Conservation (phyloP, 2,888 invertebrate species). For the Augochlorella aurata region DNA sequence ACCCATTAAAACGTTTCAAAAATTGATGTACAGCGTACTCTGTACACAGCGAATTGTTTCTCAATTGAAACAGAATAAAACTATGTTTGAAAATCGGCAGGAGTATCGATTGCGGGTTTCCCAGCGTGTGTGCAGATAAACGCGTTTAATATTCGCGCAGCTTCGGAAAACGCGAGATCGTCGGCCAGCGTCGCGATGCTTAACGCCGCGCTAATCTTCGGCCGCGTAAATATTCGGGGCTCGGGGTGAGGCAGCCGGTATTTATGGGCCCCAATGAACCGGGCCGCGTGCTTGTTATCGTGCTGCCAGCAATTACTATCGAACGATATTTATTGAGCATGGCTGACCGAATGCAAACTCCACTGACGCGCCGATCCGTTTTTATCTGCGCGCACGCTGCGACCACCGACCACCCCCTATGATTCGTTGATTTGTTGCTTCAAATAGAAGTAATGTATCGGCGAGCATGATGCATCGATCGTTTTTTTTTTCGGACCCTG, state of each 20-base stretch:
- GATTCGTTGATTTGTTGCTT: slow-evolving; percentile 31
- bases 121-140: background rate
- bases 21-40: too few species aligned
- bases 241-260: background rate
- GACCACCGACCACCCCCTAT: background rate
- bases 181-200: background rate
- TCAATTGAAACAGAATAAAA: background rate
- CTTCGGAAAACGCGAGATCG: background rate
- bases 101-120: background rate
- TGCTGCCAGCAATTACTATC: slow-evolving; percentile 33
- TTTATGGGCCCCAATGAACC: slow-evolving; percentile 19
- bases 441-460: slow-evolving; percentile 30
- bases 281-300: slow-evolving; percentile 32
- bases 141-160: background rate
- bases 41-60: background rate
- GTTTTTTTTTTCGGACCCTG: background rate
- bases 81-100: background rate
- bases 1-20: too few species aligned
- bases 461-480: slow-evolving; percentile 7
- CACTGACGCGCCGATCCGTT: slow-evolving; percentile 14
- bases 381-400: slow-evolving; percentile 21
- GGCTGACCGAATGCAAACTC: slow-evolving; percentile 5
- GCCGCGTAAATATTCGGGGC: slow-evolving; percentile 24
- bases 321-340: slow-evolving; percentile 39
- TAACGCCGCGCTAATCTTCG: slow-evolving; percentile 31